phyloP scores from a whole-genome alignment of 2,888 invertebrate genomes.

The Drosophila fungiperda region DNA sequence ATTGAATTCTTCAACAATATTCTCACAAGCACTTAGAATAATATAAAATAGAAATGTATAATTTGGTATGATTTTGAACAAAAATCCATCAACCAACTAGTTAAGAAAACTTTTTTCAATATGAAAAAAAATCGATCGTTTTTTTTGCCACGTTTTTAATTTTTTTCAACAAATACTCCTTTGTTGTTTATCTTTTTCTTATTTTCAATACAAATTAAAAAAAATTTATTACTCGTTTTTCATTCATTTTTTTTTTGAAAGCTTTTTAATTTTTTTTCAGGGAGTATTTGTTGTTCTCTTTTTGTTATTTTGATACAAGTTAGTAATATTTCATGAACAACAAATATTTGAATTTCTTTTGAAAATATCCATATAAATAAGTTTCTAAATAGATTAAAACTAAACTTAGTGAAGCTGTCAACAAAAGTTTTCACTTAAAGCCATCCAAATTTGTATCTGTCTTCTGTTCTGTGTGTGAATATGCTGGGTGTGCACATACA shows the following conservation, averaged over 20 bases:
- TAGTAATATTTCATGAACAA: background rate
- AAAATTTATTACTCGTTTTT: slow-evolving; percentile 46
- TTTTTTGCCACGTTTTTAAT: background rate
- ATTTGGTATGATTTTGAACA: background rate
- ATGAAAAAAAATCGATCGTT: background rate
- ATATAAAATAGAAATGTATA: background rate
- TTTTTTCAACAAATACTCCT: background rate
- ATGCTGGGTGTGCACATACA: slow-evolving; percentile 34
- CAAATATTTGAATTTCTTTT: slow-evolving; percentile 51
- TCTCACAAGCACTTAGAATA: too few species aligned
- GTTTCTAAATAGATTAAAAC: background rate
- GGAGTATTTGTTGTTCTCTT: background rate
- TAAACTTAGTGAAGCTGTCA: slow-evolving; percentile 34
- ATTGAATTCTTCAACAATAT: background rate
- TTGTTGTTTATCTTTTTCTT: slow-evolving; percentile 5
- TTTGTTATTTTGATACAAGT: background rate
- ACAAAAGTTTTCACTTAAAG: slow-evolving; percentile 31
- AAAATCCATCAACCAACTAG: background rate
- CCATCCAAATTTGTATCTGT: background rate
- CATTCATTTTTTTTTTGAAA: background rate
- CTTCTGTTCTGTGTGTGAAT: background rate
- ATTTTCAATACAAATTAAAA: slow-evolving; percentile 41
- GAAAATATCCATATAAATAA: slow-evolving; percentile 6
- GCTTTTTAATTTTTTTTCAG: slow-evolving; percentile 1
- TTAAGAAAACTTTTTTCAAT: background rate